Evolutionary conservation across 2,797 vertebrate genomes (phyloP), one percentile per base, ranked within the genome.

Genomic region (Coreius guichenoti): DNA sequence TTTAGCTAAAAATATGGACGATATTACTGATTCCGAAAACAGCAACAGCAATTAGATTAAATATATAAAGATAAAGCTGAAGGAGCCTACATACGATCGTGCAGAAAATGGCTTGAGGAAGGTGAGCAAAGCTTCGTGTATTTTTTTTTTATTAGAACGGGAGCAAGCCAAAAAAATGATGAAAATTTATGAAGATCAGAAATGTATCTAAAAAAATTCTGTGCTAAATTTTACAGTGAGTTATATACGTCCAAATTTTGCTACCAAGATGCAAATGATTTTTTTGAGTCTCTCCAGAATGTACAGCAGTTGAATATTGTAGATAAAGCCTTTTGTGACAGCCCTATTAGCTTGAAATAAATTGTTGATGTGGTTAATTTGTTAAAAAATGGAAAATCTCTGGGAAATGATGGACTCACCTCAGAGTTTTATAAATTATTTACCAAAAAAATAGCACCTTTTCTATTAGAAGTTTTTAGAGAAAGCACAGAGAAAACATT

Each of bases 361-460:
- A 31, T 31, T 65, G 14, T 26, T 13, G 13, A n/a, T 2, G 61
- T 13, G 6, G 29, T 65, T 29, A 65, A 29, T 29, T 8, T 26
- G 12, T 61, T 67, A 61, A 80, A 65, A 45, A 67, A 80, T 33
- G 13, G 61, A 43, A 81, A 65, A 67, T 81, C 79, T 33, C 79
- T 1, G 0, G 23, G 31, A n/a, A 80, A 7, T 67, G 19, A 80
- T 65, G 23, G 78, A n/a, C 43, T 67, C 21, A 67, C 51, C 5
- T 67, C 78, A 43, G 54, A 80, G 63, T 80, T 80, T 63, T 67
- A 80, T 8, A 81, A 21, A 21, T n/a, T 31, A 23, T 81, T 63
- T 43, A n/a, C 31, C 11, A 61, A 67, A 21, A 61, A 80, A 80
- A 14, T 43, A 17, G 74, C 74, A 43, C 39, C 2, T 21, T 67